Base-by-base conservation (phyloP, 2,113 vertebrate species). In the Syngnathus scovelli region DNA sequence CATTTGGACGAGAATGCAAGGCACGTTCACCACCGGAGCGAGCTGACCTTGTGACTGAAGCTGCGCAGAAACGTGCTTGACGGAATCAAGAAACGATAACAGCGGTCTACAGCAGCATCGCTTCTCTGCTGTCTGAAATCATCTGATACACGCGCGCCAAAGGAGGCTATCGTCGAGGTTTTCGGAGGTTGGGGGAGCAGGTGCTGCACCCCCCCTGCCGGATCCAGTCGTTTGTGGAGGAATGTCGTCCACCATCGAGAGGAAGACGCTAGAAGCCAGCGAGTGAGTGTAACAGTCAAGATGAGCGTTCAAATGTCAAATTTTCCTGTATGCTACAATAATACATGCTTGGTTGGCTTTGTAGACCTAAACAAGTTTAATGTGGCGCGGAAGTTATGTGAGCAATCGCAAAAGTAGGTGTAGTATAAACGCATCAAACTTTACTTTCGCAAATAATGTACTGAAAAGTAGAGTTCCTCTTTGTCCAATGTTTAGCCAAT, bases 221-320 rank as follows among this genome's bases (percentile, higher is more conserved):
- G 9, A 68, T 67, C 66, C 43, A 11, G 71, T 79, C 51, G 16
- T 71, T 81, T 76, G 72, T 8, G 33, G n/a, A 68, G 89, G 89
- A 86, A 97, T 98, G 95, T 88, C 95, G 86, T 95, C 96, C 65
- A 90, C 95, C 74, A 96, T 98, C 88, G 95, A 97, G 83, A 95
- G 96, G 84, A 98, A 98, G 87, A 95, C 92, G 68, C 82, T 98
- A 91, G 96, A 98, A 79, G 88, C 94, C 58, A 94, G 92, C 44
- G 96, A 98, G 96, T 98, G 86, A 95, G 96, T 95, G 64, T 11
- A 6, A 43, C n/a, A 62, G 23, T 61, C 19, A 6, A 39, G 23
- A 36, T 36, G 27, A 58, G 27, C 27, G 1, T 58, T 36, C 15
- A 58, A 58, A 58, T 55, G 15, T 2, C 1, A 36, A 7, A 36